Conservation (phyloP, 2,113 vertebrate species). For the Epinephelus lanceolatus region DNA sequence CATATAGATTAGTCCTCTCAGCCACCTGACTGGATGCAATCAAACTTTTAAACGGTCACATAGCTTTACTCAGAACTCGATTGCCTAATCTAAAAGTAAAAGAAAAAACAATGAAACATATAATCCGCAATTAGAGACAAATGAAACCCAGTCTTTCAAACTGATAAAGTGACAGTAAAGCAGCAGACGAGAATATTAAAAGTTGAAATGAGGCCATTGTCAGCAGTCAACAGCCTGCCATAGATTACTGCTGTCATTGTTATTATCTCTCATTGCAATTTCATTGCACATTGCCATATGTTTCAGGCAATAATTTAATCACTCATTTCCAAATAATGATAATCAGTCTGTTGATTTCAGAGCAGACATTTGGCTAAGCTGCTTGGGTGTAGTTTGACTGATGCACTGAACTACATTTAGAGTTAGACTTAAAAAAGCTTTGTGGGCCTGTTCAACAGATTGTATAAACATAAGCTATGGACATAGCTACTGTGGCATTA, state of each 20-base stretch:
- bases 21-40: background rate
- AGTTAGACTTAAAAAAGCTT: background rate
- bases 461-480: too few species aligned
- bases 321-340: constrained; percentile 60
- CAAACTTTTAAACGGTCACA: background rate
- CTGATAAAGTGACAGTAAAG: constrained; percentile 43
- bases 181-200: constrained; percentile 45
- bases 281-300: constrained; percentile 56
- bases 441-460: background rate
- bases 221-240: constrained; percentile 39
- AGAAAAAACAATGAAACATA: background rate
- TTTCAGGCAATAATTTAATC: constrained; percentile 58
- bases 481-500: background rate
- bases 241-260: constrained; percentile 49
- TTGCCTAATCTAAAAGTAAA: background rate
- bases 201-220: constrained; percentile 43
- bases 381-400: constrained; percentile 20
- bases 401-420: constrained; percentile 40
- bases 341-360: constrained; percentile 44
- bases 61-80: background rate
- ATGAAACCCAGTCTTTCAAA: constrained; percentile 28
- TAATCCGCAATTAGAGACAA: constrained; percentile 17
- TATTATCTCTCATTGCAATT: constrained; percentile 51
- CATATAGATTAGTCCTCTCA: background rate
- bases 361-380: constrained; percentile 17